phyloP scores from a whole-genome alignment of 2,888 invertebrate genomes.

The Cataglyphis livida region DNA sequence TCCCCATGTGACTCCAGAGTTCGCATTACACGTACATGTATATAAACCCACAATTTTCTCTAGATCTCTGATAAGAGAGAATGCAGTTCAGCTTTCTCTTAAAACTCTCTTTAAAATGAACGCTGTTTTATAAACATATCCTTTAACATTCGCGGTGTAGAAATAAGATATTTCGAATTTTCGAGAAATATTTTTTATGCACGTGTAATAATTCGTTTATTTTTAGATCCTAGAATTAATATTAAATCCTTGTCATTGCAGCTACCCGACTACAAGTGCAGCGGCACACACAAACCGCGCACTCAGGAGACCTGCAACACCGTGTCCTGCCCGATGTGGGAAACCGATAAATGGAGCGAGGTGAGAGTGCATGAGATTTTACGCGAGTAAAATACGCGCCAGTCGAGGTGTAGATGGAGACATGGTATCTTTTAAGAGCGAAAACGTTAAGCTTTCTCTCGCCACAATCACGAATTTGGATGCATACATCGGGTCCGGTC shows the following conservation, averaged over 20 bases:
- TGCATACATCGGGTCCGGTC: conserved; percentile 25
- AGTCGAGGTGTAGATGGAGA: conserved; percentile 1
- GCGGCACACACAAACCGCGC: conserved; percentile 90
- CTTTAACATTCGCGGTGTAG: not conserved
- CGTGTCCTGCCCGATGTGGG: conserved; percentile 95
- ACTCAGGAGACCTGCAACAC: conserved; percentile 94
- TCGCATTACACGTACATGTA: conserved; percentile 12
- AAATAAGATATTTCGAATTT: not conserved
- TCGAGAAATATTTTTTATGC: not conserved
- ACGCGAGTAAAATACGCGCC: conserved; percentile 11
- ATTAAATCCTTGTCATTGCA: conserved; percentile 83
- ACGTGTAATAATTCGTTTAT: not conserved
- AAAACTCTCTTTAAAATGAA: not conserved
- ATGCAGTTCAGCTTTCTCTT: not conserved
- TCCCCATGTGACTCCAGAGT: conserved; percentile 60
- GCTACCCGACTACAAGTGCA: conserved; percentile 93
- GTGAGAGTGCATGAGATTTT: conserved; percentile 87
- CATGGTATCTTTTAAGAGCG: conserved; percentile 39
- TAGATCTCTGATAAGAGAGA: too few relatives aligned
- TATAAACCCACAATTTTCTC: too few relatives aligned
- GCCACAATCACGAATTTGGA: conserved; percentile 44
- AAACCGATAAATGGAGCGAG: conserved; percentile 95
- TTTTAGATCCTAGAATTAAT: not conserved
- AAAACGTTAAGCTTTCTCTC: conserved; percentile 42
- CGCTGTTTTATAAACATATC: not conserved